Evolutionary conservation across 2,888 invertebrate genomes (phyloP).

Genomic region (Zaprionus obscuricornis): DNA sequence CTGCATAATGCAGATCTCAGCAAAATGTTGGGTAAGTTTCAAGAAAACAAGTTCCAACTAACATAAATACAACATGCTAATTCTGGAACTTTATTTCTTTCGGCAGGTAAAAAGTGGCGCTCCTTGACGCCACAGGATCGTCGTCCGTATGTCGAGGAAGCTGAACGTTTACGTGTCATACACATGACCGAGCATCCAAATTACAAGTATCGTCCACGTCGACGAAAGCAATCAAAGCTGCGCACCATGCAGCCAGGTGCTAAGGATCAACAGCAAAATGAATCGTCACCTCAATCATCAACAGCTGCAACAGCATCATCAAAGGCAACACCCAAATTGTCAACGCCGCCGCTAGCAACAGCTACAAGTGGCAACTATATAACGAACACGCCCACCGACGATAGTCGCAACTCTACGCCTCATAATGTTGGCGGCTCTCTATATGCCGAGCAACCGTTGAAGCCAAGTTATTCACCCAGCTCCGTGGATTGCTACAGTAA

Average conservation of each 20-base stretch:
- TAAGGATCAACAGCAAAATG: slow-evolving; percentile 85
- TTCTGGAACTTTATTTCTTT: neutral
- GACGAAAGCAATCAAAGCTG: slow-evolving; percentile 95
- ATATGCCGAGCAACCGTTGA: slow-evolving; percentile 75
- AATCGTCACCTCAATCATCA: slow-evolving; percentile 29
- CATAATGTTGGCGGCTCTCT: slow-evolving; percentile 50
- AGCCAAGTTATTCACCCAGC: slow-evolving; percentile 74
- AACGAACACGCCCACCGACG: slow-evolving; percentile 67
- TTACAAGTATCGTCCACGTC: slow-evolving; percentile 93
- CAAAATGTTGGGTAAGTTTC: slow-evolving; percentile 93
- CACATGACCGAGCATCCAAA: slow-evolving; percentile 97
- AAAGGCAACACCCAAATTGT: slow-evolving; percentile 79
- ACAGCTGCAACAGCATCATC: slow-evolving; percentile 51
- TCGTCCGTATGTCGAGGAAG: slow-evolving; percentile 97
- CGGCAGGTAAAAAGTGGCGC: slow-evolving; percentile 97
- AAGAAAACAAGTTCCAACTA: slow-evolving; percentile 2
- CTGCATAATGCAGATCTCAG: slow-evolving; percentile 96
- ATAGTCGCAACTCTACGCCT: slow-evolving; percentile 65
- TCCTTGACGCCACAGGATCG: slow-evolving; percentile 96
- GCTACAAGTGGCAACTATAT: slow-evolving; percentile 83
- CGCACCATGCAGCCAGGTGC: slow-evolving; percentile 84
- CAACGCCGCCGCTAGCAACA: slow-evolving; percentile 80
- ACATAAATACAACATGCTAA: neutral
- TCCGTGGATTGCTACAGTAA: slow-evolving; percentile 79
- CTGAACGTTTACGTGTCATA: slow-evolving; percentile 92